Conservation (phyloP, 2,113 vertebrate species). For the Pygoscelis antarcticus region DNA sequence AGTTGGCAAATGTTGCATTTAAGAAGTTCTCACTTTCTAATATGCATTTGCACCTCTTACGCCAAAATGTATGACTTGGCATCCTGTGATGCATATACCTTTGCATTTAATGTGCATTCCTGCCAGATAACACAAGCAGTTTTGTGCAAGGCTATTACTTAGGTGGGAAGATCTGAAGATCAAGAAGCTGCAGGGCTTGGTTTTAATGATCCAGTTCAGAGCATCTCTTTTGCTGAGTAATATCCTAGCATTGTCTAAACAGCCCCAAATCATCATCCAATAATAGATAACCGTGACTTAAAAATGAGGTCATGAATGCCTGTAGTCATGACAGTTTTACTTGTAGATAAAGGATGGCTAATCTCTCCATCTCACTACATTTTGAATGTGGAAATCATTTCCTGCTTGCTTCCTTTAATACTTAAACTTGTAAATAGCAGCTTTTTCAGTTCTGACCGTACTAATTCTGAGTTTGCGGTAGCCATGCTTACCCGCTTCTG, state of each 20-base stretch:
- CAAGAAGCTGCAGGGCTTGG: conserved; percentile 24
- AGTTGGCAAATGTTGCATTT: background rate
- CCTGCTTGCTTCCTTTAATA: background rate
- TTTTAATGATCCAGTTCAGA: conserved; percentile 44
- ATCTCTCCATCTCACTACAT: conserved; percentile 15
- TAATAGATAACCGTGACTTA: conserved; percentile 35
- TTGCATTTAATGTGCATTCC: background rate
- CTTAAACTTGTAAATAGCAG: background rate
- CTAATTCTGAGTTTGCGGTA: background rate
- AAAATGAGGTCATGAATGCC: conserved; percentile 41
- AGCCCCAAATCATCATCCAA: conserved; percentile 19
- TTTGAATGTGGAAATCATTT: conserved; percentile 25
- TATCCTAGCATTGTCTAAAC: conserved; percentile 55
- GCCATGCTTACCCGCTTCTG: background rate
- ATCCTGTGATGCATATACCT: background rate
- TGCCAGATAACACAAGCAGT: background rate
- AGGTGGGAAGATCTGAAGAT: conserved; percentile 14
- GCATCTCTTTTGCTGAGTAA: conserved; percentile 18
- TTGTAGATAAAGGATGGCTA: conserved; percentile 32
- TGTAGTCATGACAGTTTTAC: conserved; percentile 36
- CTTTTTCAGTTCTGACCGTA: background rate
- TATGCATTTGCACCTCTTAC: background rate
- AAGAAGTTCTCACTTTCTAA: background rate
- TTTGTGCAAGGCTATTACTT: background rate
- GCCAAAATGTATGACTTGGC: background rate